Evolutionary conservation across 2,888 invertebrate species (phyloP).

Genomic region (Deilephila porcellus): DNA sequence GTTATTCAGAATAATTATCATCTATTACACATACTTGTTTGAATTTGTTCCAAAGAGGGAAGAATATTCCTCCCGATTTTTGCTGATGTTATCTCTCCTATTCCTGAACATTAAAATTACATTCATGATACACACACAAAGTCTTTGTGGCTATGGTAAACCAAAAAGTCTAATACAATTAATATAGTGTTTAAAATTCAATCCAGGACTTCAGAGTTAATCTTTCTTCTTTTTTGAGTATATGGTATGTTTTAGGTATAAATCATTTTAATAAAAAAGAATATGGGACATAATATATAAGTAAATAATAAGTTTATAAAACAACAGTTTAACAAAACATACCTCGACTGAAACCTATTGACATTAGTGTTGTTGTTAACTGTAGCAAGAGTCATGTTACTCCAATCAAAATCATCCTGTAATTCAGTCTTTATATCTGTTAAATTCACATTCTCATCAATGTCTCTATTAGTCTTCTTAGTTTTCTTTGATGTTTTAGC

Average conservation of each 20-base stretch:
- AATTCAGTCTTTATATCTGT: slow-evolving; percentile 80
- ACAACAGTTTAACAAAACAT: slow-evolving; percentile 48
- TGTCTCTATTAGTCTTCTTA: slow-evolving; percentile 61
- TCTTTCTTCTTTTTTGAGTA: background rate
- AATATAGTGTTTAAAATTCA: background rate
- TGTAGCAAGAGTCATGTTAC: slow-evolving; percentile 78
- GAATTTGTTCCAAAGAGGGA: slow-evolving; percentile 74
- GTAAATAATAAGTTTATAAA: background rate
- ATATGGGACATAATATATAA: background rate
- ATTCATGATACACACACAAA: slow-evolving; percentile 33
- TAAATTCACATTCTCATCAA: slow-evolving; percentile 57
- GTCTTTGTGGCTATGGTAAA: background rate
- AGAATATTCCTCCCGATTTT: slow-evolving; percentile 76
- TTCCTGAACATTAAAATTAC: slow-evolving; percentile 73
- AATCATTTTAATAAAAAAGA: no score
- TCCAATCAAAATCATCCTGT: slow-evolving; percentile 79
- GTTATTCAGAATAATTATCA: slow-evolving; percentile 54
- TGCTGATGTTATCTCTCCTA: slow-evolving; percentile 77
- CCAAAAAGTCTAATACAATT: slow-evolving; percentile 25
- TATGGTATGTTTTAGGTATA: no score
- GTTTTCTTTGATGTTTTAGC: slow-evolving; percentile 57
- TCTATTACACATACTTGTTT: slow-evolving; percentile 77
- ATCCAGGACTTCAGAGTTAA: background rate
- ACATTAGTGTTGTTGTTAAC: slow-evolving; percentile 72
- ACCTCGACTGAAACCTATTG: slow-evolving; percentile 76